A percentile compares a stretch with the other conserved stretches of the same genome.
phyloP scores from a whole-genome alignment of 2,113 vertebrate species.

The Maccullochella peelii region DNA sequence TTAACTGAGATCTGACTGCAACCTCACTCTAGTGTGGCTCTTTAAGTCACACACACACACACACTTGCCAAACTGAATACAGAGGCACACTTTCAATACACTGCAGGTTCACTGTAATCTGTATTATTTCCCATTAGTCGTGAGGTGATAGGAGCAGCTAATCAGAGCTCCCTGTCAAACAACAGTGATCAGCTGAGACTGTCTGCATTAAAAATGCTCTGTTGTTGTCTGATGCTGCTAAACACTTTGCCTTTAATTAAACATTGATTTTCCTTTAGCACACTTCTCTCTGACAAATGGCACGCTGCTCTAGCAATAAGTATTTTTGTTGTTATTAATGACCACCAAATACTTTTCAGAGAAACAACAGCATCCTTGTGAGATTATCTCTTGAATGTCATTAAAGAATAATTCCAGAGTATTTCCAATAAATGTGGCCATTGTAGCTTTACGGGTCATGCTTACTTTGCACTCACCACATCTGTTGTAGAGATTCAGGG shows the following conservation, averaged over 20 bases:
- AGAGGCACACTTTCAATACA: neutral
- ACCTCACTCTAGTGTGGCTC: neutral
- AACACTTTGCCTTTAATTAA: constrained; percentile 76
- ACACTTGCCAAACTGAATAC: neutral
- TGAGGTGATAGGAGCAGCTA: constrained; percentile 35
- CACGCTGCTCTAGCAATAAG: constrained; percentile 63
- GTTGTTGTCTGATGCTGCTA: constrained; percentile 61
- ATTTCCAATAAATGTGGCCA: no score
- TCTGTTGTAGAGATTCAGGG: no score
- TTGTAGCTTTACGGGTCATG: no score
- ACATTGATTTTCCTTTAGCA: constrained; percentile 77
- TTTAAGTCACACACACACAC: neutral
- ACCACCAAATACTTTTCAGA: constrained; percentile 38
- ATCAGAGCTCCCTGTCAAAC: constrained; percentile 36
- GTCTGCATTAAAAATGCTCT: constrained; percentile 44
- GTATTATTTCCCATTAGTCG: constrained; percentile 17
- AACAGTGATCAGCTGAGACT: constrained; percentile 35
- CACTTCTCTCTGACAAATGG: constrained; percentile 67
- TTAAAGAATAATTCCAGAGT: neutral
- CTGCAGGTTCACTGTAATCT: neutral
- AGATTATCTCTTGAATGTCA: constrained; percentile 18
- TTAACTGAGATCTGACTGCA: neutral
- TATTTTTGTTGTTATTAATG: constrained; percentile 67
- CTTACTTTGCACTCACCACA: no score
- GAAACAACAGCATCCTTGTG: constrained; percentile 17